A percentile compares a stretch with the other conserved stretches of the same genome.
Conservation (phyloP, 2,113 vertebrate species). For the Albula glossodonta region DNA sequence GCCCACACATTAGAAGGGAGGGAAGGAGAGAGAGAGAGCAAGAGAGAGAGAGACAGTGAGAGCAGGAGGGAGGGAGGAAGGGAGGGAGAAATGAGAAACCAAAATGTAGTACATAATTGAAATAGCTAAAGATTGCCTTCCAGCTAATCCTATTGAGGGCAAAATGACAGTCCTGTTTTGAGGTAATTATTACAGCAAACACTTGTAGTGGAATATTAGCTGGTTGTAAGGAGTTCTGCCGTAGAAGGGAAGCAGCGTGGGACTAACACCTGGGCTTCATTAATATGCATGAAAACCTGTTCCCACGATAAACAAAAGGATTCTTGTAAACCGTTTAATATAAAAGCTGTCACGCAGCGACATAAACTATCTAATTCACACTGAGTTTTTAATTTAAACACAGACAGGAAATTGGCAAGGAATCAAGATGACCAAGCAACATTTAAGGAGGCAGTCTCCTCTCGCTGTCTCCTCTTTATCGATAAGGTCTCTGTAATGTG, state of each 20-base stretch:
- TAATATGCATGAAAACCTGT: conserved; percentile 75
- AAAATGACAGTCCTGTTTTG: conserved; percentile 34
- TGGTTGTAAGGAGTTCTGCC: conserved; percentile 61
- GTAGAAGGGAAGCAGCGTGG: conserved; percentile 63
- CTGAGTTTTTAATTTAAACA: conserved; percentile 74
- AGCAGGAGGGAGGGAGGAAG: neutral
- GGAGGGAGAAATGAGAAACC: neutral
- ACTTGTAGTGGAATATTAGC: conserved; percentile 56
- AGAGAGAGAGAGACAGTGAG: conserved; percentile 7
- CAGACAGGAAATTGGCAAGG: conserved; percentile 58
- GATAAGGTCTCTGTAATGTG: neutral
- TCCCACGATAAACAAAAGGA: conserved; percentile 71
- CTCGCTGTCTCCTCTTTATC: neutral
- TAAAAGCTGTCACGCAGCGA: conserved; percentile 69
- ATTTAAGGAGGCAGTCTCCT: conserved; percentile 6
- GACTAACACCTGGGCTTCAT: conserved; percentile 75
- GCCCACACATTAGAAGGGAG: conserved; percentile 12
- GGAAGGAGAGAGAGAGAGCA: neutral
- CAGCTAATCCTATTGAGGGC: conserved; percentile 35
- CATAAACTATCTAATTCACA: conserved; percentile 60
- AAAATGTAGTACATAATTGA: conserved; percentile 28
- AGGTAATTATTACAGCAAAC: conserved; percentile 64
- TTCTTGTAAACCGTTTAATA: conserved; percentile 72
- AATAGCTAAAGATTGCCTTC: conserved; percentile 26
- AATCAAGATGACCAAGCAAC: conserved; percentile 35